Base-by-base conservation (phyloP, 1,140 invertebrate species). In the Bombus affinis region DNA sequence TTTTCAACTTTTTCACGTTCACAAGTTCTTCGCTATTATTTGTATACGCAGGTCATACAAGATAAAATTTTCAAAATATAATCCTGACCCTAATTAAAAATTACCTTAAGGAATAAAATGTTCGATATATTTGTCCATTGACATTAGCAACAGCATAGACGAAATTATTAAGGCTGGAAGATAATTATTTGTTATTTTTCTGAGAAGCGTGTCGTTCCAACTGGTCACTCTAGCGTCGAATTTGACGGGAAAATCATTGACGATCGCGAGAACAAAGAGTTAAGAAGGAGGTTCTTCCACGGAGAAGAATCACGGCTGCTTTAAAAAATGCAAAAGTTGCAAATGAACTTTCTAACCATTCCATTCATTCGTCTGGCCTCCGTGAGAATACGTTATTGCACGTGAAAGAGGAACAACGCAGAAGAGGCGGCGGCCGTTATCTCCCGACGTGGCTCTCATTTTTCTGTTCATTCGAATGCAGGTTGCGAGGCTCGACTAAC, bases 401-500 rank as follows among this genome's bases (percentile, higher is more conserved):
- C 57, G 32, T 39, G 59, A 75, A 75, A 76, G 59, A 76, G 32
- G 81, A 68, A 62, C 15, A 76, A 83, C 75, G n/a, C 22, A n/a
- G 10, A 47, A 62, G 59, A 37, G 39, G 28, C 10, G 82, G 44
- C 37, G 62, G 72, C 53, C 80, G 73, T 83, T 83, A 83, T 83
- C 81, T 83, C 25, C 32, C 59, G 59, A 68, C 81, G 81, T n/a
- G 81, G 81, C 44, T 79, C 83, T 62, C 68, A 72, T 79, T 84
- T 84, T 84, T 80, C 83, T 42, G 83, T 84, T 84, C 83, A 84
- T 84, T 84, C 76, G 83, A 79, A 84, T 84, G 83, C 83, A 79
- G 68, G 53, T 57, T 35, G 83, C 68, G 76, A 47, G 76, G 37
- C 53, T 35, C 32, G 83, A 12, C 32, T 71, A 84, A 84, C 83